These are phyloP conservation scores for Rana temporaria DNA, from an alignment of 2,113 vertebrate genomes.

Conservation along the genomic window DNA sequence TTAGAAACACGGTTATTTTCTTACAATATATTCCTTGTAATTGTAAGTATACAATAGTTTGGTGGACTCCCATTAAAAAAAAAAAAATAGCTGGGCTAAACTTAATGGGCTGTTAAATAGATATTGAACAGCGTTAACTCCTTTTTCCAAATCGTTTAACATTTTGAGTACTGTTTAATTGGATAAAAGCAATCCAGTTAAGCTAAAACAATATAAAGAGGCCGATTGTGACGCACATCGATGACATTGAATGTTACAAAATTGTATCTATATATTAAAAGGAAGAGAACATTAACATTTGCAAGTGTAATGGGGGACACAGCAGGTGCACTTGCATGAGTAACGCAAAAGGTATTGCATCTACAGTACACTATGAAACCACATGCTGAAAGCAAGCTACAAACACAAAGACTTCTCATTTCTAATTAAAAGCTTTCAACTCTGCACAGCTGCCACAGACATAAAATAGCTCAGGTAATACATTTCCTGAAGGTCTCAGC, in stretches of 20 bases:
- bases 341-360: constrained; percentile 34
- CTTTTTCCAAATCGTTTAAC: constrained; percentile 72
- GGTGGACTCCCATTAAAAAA: neutral
- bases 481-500: constrained; percentile 16
- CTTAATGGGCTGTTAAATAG: constrained; percentile 76
- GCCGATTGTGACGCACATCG: neutral
- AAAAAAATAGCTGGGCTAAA: constrained; percentile 65
- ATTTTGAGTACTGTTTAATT: constrained; percentile 67
- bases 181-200: constrained; percentile 63
- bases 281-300: constrained; percentile 46
- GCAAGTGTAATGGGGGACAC: constrained; percentile 55
- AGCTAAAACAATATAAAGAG: constrained; percentile 21
- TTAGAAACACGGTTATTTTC: neutral
- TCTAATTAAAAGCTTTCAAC: constrained; percentile 60
- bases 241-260: too few species aligned
- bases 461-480: constrained; percentile 20
- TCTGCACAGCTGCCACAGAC: neutral
- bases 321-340: neutral
- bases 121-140: constrained; percentile 67
- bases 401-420: constrained; percentile 37
- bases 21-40: neutral
- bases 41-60: neutral
- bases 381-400: constrained; percentile 40
- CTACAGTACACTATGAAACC: constrained; percentile 24
- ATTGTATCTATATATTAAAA: too few species aligned